These are phyloP conservation scores for Benitochromis conjunctus DNA, from an alignment of 2,113 vertebrate genomes.

Conservation along the genomic window DNA sequence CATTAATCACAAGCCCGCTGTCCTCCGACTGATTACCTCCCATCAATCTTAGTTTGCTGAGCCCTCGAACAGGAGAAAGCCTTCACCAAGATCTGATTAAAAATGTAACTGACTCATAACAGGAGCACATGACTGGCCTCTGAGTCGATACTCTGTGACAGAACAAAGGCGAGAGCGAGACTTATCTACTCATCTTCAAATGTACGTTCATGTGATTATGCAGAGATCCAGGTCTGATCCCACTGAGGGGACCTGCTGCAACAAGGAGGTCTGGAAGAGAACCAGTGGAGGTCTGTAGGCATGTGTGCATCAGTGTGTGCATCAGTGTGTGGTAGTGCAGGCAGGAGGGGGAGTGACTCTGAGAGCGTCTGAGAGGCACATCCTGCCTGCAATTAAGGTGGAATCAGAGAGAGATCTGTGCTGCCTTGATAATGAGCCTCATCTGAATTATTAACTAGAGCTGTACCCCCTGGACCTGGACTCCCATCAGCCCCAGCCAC, in stretches of 20 bases:
- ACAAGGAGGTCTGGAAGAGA: conserved; percentile 12
- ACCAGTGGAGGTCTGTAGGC: not conserved
- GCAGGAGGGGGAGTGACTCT: conserved; percentile 47
- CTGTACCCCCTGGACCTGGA: conserved; percentile 75
- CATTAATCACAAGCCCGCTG: conserved; percentile 65
- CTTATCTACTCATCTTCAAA: conserved; percentile 48
- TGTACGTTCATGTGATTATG: conserved; percentile 18
- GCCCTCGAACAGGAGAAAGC: conserved; percentile 50
- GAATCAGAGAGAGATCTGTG: conserved; percentile 80
- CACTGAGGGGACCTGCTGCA: not conserved
- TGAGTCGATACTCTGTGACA: conserved; percentile 10
- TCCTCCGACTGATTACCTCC: conserved; percentile 61
- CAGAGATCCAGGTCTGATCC: not conserved
- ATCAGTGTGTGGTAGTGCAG: conserved; percentile 34
- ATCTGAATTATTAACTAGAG: conserved; percentile 84
- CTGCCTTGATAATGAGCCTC: conserved; percentile 83
- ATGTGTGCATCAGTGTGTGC: not conserved
- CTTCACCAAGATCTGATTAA: conserved; percentile 70
- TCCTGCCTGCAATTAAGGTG: conserved; percentile 81
- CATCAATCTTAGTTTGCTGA: conserved; percentile 67
- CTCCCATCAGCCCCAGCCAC: conserved; percentile 67
- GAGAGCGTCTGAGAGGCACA: conserved; percentile 66
- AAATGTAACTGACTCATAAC: conserved; percentile 71
- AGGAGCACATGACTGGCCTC: conserved; percentile 43
- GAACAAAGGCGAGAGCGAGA: conserved; percentile 11